These are phyloP conservation scores for Acronicta aceris DNA, from an alignment of 2,888 invertebrate genomes.

Conservation along the genomic window DNA sequence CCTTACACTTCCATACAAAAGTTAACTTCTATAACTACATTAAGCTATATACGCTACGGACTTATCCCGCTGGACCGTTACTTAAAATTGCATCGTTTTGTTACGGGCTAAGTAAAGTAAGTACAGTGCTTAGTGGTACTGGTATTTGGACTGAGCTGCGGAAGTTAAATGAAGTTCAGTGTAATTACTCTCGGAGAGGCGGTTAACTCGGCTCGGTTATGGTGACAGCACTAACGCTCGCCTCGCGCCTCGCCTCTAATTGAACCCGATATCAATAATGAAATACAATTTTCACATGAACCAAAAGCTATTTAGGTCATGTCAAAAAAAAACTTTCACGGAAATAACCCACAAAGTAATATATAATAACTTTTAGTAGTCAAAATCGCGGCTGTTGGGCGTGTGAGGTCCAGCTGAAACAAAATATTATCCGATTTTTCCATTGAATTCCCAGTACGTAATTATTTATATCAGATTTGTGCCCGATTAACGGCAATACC, in stretches of 20 bases:
- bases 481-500: no score
- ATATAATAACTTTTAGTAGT: no score
- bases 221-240: constrained; percentile 71
- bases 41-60: constrained; percentile 69
- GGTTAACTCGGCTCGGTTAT: constrained; percentile 81
- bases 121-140: constrained; percentile 83
- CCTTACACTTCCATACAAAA: constrained; percentile 47
- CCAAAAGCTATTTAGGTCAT: no score
- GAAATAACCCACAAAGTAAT: no score
- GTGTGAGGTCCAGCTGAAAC: no score
- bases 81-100: constrained; percentile 85
- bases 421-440: no score
- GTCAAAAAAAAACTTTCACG: no score
- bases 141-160: constrained; percentile 84
- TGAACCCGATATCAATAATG: constrained; percentile 71
- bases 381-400: no score
- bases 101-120: constrained; percentile 82
- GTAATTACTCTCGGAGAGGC: constrained; percentile 85
- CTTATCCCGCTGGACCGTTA: constrained; percentile 77
- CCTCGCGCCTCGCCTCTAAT: constrained; percentile 66
- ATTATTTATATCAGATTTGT: no score
- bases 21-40: constrained; percentile 64
- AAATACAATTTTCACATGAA: constrained; percentile 44
- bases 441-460: no score
- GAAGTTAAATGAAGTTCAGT: constrained; percentile 87